Evolutionary conservation across 1,140 invertebrate species (phyloP), one percentile per base, ranked within the genome.

Genomic region (Ceratina japonica): DNA sequence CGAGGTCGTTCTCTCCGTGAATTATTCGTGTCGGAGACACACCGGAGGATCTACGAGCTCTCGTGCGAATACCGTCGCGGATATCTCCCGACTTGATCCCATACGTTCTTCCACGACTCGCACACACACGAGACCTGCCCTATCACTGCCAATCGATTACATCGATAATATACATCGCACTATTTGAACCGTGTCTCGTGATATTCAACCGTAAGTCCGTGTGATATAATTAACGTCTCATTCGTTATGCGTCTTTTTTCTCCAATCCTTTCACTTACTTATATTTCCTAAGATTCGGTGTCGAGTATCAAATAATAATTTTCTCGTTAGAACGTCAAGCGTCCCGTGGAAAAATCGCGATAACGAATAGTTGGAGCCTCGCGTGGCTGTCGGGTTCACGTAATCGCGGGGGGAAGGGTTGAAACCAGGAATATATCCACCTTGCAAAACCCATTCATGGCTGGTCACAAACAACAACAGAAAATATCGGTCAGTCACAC

Each of bases 1-100:
- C 80, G 84, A 84, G 84, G 84, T 85, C 64, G 69, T 85, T 73
- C 61, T 58, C 51, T 52, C 62, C 49, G 71, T 81, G 83, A 84
- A 85, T 85, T 84, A 85, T 85, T 85, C 74, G 79, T 70, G 74
- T 61, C 83, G 61, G 70, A 27, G 80, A 75, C 78, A 77, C 37
- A 31, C 27, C 27, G 37, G 10, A 81, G 70, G 63, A 75, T 77
- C 54, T 54, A 76, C 66, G 76, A 59, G 18, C 24, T 51, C 74
- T 16, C 27, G 4, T 2, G 8, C 22, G n/a, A 64, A 22, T 63
- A 71, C 37, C 37, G 37, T 10, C 2, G 52, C 18, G 27, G 63
- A 79, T 84, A 71, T 84, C 77, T 76, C 68, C 22, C 51, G 59
- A 10, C 15, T 3, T 16, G 70, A 31, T 73, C 37, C 37, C 37